A percentile compares a stretch with the other conserved stretches of the same genome.
Evolutionary conservation across 2,888 invertebrate species (phyloP).

Genomic region (Caenorhabditis afra): DNA sequence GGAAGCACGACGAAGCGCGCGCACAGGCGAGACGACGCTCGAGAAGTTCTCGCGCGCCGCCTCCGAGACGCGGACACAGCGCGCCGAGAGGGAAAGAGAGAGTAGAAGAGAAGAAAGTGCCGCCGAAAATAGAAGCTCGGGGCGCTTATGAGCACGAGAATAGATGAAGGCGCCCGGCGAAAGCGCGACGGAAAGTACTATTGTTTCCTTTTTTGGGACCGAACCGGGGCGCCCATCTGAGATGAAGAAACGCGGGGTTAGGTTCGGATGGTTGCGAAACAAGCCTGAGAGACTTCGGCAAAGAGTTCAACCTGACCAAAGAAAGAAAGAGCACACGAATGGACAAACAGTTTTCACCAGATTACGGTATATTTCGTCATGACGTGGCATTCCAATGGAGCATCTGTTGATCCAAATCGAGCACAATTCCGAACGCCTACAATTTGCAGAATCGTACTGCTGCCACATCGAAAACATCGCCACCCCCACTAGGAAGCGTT

Average conservation of each 20-base stretch:
- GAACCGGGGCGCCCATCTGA: constrained; percentile 18
- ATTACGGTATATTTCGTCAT: constrained; percentile 31
- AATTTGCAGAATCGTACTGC: no score
- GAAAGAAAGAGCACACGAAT: neutral
- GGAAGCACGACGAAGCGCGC: constrained; percentile 9
- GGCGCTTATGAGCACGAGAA: constrained; percentile 57
- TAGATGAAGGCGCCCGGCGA: constrained; percentile 35
- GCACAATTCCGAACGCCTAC: no score
- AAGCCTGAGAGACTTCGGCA: constrained; percentile 9
- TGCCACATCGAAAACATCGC: no score
- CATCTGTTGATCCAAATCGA: neutral
- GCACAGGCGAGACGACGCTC: constrained; percentile 18
- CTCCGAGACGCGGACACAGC: no score
- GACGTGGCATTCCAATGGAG: neutral
- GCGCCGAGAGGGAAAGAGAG: constrained; percentile 21
- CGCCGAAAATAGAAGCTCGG: constrained; percentile 54
- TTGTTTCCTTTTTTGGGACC: constrained; percentile 62
- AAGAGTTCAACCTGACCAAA: constrained; percentile 44
- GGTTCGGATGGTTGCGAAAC: constrained; percentile 12
- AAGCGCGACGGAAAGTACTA: constrained; percentile 59
- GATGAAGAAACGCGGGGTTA: constrained; percentile 31
- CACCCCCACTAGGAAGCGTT: no score
- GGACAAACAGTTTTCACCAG: constrained; percentile 13
- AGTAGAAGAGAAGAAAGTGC: constrained; percentile 11
- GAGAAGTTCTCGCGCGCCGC: constrained; percentile 8